These are phyloP conservation scores for Stegastes partitus DNA, from an alignment of 2,113 vertebrate species.

Conservation along the genomic window DNA sequence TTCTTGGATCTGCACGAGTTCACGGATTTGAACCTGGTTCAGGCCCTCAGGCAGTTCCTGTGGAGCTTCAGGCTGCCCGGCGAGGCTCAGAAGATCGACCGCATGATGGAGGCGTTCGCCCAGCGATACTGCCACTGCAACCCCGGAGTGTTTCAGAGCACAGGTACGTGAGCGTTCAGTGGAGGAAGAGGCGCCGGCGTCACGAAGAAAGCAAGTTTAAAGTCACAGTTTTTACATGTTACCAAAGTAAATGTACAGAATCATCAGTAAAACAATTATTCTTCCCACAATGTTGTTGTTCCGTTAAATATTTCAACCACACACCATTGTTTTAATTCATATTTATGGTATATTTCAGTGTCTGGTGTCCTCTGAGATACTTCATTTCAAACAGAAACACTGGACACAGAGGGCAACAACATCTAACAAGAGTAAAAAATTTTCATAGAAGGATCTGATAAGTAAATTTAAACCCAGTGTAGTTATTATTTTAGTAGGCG, in stretches of 20 bases:
- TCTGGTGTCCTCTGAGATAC: no score
- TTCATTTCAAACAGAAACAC: no score
- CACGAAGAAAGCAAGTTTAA: no score
- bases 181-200: no score
- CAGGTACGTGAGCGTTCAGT: constrained; percentile 81
- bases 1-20: constrained; percentile 98
- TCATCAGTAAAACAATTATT: no score
- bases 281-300: background rate
- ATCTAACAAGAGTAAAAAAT: no score
- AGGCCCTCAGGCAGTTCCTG: constrained; percentile 94
- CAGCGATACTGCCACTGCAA: constrained; percentile 97
- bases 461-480: no score
- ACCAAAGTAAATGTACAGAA: no score
- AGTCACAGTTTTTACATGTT: no score
- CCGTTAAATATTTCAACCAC: background rate
- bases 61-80: constrained; percentile 98
- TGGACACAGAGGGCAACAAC: no score
- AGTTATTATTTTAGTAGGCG: no score
- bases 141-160: constrained; percentile 94
- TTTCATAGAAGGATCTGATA: no score
- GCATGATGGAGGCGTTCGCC: constrained; percentile 99
- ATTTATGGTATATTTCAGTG: background rate
- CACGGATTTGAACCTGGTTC: constrained; percentile 95
- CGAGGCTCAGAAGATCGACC: constrained; percentile 98
- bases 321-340: constrained; percentile 1